phyloP scores from a whole-genome alignment of 2,113 vertebrate genomes.

The Cettia cetti region DNA sequence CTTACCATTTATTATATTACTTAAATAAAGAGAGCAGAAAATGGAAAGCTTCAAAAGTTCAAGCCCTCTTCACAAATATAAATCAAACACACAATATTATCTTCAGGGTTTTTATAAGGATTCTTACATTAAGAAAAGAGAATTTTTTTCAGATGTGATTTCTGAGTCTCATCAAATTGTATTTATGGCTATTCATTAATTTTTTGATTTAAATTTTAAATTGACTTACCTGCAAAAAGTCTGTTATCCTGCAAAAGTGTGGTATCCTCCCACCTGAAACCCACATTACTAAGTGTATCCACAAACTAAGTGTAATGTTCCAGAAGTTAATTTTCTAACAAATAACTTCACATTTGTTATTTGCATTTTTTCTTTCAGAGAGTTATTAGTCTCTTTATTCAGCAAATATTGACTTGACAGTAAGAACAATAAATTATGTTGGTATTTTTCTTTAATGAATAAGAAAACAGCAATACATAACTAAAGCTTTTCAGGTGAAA shows the following conservation, averaged over 20 bases:
- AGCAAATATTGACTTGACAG: background rate
- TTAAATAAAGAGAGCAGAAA: background rate
- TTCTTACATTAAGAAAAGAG: background rate
- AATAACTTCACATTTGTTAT: background rate
- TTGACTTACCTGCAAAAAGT: too few species aligned
- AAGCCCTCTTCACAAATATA: background rate
- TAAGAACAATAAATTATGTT: background rate
- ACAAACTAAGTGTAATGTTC: background rate
- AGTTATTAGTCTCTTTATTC: background rate
- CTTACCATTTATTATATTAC: background rate
- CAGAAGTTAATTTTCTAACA: background rate
- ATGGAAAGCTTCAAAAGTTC: background rate
- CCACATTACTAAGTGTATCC: background rate
- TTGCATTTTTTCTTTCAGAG: background rate
- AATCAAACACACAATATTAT: background rate
- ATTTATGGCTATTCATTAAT: background rate
- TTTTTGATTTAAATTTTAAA: background rate
- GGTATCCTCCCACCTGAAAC: background rate
- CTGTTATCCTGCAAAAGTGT: background rate
- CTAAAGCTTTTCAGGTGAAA: background rate
- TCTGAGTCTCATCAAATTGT: background rate
- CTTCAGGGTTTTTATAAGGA: rapidly evolving
- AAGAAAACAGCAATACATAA: background rate
- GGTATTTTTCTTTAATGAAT: background rate
- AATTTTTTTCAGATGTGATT: background rate